These are phyloP conservation scores for Polylopha cassiicola DNA, from an alignment of 2,888 invertebrate genomes.

Conservation along the genomic window DNA sequence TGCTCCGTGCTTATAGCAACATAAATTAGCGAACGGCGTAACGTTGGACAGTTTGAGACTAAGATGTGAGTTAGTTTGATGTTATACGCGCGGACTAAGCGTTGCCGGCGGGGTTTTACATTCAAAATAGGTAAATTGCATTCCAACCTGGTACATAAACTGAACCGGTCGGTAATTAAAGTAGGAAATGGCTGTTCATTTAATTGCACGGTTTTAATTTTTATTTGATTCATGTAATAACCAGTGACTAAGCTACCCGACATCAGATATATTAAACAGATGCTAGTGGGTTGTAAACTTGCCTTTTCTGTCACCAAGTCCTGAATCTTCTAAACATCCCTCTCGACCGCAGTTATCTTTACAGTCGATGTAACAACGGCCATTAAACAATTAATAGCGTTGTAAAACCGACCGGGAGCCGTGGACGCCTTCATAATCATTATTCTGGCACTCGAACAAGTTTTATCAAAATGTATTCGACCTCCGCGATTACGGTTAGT, in stretches of 20 bases:
- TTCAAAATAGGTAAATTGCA: no score
- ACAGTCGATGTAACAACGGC: constrained; percentile 52
- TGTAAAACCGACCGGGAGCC: constrained; percentile 60
- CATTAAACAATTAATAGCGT: constrained; percentile 67
- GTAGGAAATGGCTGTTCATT: no score
- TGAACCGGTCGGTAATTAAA: no score
- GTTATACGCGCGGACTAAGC: constrained; percentile 25
- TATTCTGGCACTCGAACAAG: constrained; percentile 41
- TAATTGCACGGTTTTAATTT: no score
- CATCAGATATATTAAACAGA: constrained; percentile 22
- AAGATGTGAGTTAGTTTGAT: constrained; percentile 34
- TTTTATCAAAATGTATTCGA: constrained; percentile 35
- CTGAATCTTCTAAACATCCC: constrained; percentile 57
- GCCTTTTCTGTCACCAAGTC: constrained; percentile 34
- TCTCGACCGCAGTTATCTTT: constrained; percentile 55
- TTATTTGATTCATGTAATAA: no score
- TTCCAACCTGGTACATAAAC: no score
- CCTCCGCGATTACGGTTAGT: constrained; percentile 10
- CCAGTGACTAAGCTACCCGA: constrained; percentile 9
- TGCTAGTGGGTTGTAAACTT: constrained; percentile 29
- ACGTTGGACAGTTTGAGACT: constrained; percentile 47
- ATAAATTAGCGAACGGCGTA: constrained; percentile 44
- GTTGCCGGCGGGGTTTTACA: constrained; percentile 9
- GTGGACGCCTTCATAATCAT: constrained; percentile 37
- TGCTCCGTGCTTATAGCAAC: constrained; percentile 42